These are phyloP conservation scores for Gari tellinella DNA, from an alignment of 2,888 invertebrate genomes.

Conservation along the genomic window DNA sequence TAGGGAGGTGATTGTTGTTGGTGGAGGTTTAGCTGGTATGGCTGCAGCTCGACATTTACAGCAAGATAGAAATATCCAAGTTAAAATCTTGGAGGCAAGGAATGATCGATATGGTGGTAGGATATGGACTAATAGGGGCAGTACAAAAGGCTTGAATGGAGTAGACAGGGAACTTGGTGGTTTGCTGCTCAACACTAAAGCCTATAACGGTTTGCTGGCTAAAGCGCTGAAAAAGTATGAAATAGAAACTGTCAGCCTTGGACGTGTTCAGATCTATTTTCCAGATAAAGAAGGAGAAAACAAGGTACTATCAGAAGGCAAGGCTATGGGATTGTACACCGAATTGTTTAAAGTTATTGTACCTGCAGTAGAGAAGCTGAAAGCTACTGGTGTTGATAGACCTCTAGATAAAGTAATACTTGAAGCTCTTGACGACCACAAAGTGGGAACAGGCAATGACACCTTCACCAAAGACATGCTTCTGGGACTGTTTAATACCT, in stretches of 20 bases:
- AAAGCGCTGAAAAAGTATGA: constrained; percentile 66
- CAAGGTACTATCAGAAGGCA: constrained; percentile 59
- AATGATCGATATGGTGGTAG: constrained; percentile 76
- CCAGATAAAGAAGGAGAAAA: constrained; percentile 49
- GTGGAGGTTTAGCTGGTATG: constrained; percentile 77
- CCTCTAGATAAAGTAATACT: constrained; percentile 56
- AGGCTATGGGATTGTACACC: constrained; percentile 55
- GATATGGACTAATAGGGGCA: constrained; percentile 70
- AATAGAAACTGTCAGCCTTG: constrained; percentile 58
- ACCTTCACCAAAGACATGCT: constrained; percentile 5
- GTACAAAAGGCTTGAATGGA: constrained; percentile 61
- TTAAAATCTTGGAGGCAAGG: constrained; percentile 73
- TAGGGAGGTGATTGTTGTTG: constrained; percentile 72
- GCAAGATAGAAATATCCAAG: constrained; percentile 59
- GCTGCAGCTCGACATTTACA: constrained; percentile 73
- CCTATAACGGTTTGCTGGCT: constrained; percentile 64
- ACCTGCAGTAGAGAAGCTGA: constrained; percentile 60
- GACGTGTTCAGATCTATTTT: constrained; percentile 60
- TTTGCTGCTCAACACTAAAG: constrained; percentile 61
- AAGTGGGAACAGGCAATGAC: constrained; percentile 8
- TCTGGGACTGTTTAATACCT: constrained; percentile 40
- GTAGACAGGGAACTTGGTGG: constrained; percentile 73
- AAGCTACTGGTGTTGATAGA: constrained; percentile 51
- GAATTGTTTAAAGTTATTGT: constrained; percentile 53
- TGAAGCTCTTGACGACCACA: constrained; percentile 52